Conservation (phyloP, 2,888 invertebrate genomes). For the Dryocosmus kuriphilus region DNA sequence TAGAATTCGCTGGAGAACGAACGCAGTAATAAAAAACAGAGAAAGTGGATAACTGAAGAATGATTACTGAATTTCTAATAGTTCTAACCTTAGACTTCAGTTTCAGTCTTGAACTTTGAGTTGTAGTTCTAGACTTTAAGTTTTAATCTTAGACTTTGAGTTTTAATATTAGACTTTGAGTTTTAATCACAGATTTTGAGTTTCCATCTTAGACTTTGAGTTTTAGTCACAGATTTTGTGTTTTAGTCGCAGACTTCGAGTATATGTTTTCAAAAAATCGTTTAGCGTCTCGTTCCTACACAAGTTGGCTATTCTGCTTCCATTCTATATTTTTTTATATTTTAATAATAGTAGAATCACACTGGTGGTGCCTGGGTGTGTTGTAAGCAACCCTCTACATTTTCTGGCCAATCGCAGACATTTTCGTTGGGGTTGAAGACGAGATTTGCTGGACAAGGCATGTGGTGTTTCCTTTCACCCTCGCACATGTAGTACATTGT, state of each 20-base stretch:
- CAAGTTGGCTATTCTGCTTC: conserved; percentile 40
- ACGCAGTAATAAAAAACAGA: conserved; percentile 26
- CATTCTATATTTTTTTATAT: conserved; percentile 37
- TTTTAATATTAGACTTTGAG: neutral
- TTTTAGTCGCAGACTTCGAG: conserved; percentile 11
- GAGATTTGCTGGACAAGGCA: conserved; percentile 95
- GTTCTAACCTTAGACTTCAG: neutral
- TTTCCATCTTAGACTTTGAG: neutral
- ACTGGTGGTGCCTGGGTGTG: conserved; percentile 84
- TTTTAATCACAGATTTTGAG: conserved; percentile 24
- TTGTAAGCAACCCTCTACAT: conserved; percentile 91
- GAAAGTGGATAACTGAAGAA: conserved; percentile 14
- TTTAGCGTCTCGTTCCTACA: conserved; percentile 2
- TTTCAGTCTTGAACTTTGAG: conserved; percentile 14
- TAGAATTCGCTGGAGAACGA: conserved; percentile 11
- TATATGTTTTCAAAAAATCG: neutral
- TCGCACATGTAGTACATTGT: conserved; percentile 98
- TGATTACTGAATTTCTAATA: neutral
- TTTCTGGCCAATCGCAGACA: conserved; percentile 97
- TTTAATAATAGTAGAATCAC: conserved; percentile 53
- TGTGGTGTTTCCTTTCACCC: conserved; percentile 95
- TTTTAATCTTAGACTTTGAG: conserved; percentile 17
- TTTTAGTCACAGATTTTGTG: conserved; percentile 28
- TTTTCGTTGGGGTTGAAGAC: conserved; percentile 96
- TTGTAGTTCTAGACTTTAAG: neutral